phyloP scores from a whole-genome alignment of 2,797 vertebrate species.

The Pipistrellus kuhlii region DNA sequence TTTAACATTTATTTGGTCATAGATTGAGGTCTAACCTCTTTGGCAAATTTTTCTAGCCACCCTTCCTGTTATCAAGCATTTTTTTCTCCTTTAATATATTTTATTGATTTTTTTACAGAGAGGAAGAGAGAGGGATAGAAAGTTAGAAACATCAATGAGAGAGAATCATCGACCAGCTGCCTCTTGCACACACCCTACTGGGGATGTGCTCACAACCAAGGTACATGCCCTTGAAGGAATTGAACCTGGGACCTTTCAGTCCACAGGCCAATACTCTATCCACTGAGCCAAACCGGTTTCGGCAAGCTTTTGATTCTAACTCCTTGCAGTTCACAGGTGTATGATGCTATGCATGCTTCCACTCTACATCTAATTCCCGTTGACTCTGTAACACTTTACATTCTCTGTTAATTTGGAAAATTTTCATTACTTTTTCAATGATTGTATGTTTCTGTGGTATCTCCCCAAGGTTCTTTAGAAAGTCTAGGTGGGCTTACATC shows the following conservation, averaged over 20 bases:
- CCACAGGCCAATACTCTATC: too few relatives aligned
- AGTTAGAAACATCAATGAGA: too few relatives aligned
- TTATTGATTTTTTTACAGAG: too few relatives aligned
- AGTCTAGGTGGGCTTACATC: neutral
- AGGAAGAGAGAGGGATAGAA: too few relatives aligned
- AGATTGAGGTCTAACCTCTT: conserved; percentile 5
- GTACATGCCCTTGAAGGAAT: too few relatives aligned
- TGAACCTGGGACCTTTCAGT: too few relatives aligned
- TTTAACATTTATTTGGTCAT: neutral
- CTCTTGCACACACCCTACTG: too few relatives aligned
- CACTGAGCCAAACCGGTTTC: too few relatives aligned
- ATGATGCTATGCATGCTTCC: accelerated
- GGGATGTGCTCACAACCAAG: too few relatives aligned
- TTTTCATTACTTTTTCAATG: neutral
- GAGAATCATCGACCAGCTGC: too few relatives aligned
- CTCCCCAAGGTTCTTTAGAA: neutral
- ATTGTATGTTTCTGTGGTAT: neutral
- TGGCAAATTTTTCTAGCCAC: neutral
- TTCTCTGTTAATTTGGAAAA: neutral
- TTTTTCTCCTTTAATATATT: too few relatives aligned
- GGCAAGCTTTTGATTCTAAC: neutral
- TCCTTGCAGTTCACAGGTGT: neutral
- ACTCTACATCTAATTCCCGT: neutral
- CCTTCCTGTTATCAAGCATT: neutral
- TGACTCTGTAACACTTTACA: neutral